Evolutionary conservation across 2,113 vertebrate genomes (phyloP).

Genomic region (Misgurnus anguillicaudatus): DNA sequence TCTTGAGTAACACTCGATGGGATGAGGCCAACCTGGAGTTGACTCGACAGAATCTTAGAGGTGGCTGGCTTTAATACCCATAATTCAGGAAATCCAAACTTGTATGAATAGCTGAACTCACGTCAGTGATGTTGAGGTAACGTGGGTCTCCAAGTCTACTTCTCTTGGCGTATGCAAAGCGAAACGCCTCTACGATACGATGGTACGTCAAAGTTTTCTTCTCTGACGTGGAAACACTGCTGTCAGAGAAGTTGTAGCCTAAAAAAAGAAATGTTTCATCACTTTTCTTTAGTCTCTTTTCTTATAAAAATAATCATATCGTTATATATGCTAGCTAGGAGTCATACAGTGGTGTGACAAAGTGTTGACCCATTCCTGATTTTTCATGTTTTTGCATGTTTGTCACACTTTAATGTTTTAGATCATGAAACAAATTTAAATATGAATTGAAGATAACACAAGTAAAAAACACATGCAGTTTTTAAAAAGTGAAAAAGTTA

Average conservation of each 20-base stretch:
- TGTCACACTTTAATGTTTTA: too few species aligned
- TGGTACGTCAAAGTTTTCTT: conserved; percentile 89
- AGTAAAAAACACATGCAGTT: too few species aligned
- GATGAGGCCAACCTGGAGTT: not conserved
- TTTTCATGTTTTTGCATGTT: too few species aligned
- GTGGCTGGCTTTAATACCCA: not conserved
- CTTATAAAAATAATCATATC: too few species aligned
- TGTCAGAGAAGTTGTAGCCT: conserved; percentile 89
- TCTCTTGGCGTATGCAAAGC: conserved; percentile 94
- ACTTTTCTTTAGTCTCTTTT: too few species aligned
- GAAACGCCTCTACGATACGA: conserved; percentile 92
- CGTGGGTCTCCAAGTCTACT: conserved; percentile 89
- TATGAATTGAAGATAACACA: too few species aligned
- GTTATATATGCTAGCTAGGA: too few species aligned
- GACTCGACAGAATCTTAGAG: not conserved
- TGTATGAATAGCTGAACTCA: conserved; percentile 60
- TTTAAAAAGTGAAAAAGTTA: too few species aligned
- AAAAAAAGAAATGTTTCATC: conserved; percentile 37
- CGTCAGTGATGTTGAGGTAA: conserved; percentile 84
- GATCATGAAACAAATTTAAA: too few species aligned
- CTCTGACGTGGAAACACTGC: conserved; percentile 77
- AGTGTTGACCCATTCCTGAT: too few species aligned
- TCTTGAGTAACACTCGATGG: not conserved
- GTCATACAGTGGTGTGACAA: too few species aligned
- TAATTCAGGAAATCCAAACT: not conserved